Evolutionary conservation across 2,797 vertebrate genomes (phyloP), one percentile per base, ranked within the genome.

Genomic region (Typhlichthys eigenmanni): DNA sequence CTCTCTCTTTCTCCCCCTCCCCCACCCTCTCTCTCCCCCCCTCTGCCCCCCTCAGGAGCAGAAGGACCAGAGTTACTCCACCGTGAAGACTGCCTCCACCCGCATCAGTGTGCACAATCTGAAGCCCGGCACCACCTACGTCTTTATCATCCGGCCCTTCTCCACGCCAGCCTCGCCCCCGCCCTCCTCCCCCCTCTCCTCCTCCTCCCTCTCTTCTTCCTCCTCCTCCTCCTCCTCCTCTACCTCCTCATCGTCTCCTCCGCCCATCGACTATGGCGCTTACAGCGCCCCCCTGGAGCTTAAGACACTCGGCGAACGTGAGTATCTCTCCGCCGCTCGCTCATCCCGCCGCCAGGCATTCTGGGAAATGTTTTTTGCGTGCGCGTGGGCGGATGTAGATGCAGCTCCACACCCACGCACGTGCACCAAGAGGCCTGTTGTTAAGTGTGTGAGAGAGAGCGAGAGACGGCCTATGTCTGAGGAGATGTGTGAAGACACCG

Each of bases 51-150:
- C 59, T 0, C 90, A 98, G 96, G 95, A 95, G 80, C 95, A 95
- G 84, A 97, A 94, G 79, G 96, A 97, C 76, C 95, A 96, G 81
- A 95, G 93, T 49, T 98, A 98, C 81, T 98, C 96, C 0, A 98
- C 94, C 0, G 94, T 98, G 85, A 98, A 95, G 87, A 96, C 96
- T 0, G 87, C 94, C 1, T 83, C 91, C 11, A 94, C 95, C 0
- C 88, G 93, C 0, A 95, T 98, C 90, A 95, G 93, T 0, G 91
- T 98, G 79, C 93, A 93, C 87, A 98, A 98, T 90, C 90, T 98
- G 72, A 98, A 97, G 78, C 93, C 96, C 0, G 95, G 95, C 17
- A 98, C 96, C 43, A 92, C 94, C 72, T 98, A 98, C 13, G 89
- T 97, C 78, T 98, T 98, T 90, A 95, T 97, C 86, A 94, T 98